Evolutionary conservation across 2,113 vertebrate genomes (phyloP).

Genomic region (Callipepla californica): DNA sequence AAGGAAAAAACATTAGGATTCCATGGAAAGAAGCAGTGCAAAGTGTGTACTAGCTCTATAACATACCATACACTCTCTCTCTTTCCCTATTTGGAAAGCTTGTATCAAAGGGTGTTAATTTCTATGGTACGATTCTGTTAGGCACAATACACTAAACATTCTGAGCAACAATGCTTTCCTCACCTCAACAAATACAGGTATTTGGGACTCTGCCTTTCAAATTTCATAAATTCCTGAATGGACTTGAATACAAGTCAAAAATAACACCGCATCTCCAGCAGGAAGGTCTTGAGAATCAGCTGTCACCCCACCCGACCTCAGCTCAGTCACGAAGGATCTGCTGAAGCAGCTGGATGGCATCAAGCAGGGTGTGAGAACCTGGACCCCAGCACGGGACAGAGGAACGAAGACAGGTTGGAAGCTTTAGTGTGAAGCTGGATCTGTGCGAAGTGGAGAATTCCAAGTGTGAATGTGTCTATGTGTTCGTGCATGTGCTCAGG

Average conservation of each 20-base stretch:
- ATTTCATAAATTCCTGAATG: background rate
- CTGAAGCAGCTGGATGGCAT: slow-evolving; percentile 33
- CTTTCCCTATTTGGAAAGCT: background rate
- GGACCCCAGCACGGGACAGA: background rate
- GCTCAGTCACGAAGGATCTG: slow-evolving; percentile 29
- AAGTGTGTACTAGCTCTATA: background rate
- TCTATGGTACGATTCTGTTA: background rate
- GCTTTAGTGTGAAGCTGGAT: slow-evolving; percentile 30
- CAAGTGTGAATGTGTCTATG: slow-evolving; percentile 78
- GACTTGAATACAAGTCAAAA: slow-evolving; percentile 13
- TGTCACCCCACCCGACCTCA: slow-evolving; percentile 22
- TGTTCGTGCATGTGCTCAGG: slow-evolving; percentile 74
- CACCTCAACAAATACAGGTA: background rate
- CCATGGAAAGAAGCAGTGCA: background rate
- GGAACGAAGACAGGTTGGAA: slow-evolving; percentile 24
- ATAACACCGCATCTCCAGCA: slow-evolving; percentile 10
- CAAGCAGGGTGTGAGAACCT: slow-evolving; percentile 48
- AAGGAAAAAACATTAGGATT: background rate
- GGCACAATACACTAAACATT: background rate
- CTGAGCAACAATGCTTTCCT: background rate
- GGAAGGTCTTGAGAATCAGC: slow-evolving; percentile 31
- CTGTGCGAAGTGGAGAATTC: slow-evolving; percentile 82
- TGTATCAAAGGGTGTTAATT: background rate
- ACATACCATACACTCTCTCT: background rate
- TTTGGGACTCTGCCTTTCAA: background rate